Base-by-base conservation (phyloP, 2,888 invertebrate species). In the Holacanthella duospinosa region DNA sequence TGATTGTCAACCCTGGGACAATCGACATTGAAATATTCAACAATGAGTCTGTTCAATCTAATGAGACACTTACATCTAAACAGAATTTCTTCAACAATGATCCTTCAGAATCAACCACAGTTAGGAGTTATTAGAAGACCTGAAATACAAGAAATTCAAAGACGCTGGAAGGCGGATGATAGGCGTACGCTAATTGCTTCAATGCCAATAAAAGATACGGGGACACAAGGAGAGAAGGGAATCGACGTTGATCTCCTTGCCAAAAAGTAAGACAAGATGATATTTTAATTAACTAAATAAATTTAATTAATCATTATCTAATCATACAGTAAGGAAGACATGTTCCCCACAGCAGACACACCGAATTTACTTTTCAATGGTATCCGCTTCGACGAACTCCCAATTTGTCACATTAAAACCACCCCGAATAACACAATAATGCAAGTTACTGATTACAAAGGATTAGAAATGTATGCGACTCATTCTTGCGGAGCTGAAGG, bases 391-490 rank as follows among this genome's bases (percentile, higher is more conserved):
- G 84, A 85, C 75, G 85, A 92, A 57, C 75, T 95, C 59, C 93
- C 93, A 0, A 82, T 95, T 63, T 83, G 88, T 72, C 86, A 92
- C 77, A 85, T 96, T 56, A 82, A 86, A 74, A 87, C 89, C 0
- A 85, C 87, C 12, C 83, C 83, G 65, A 96, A 96, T 79, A 96
- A 96, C 77, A 94, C 95, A 12, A 86, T 93, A 63, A 81, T 95
- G 64, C 81, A 82, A 12, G 76, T 93, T 44, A 85, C 88, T 1
- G 86, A 92, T 77, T 75, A 79, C 64, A 82, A 82, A 76, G 91
- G 91, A 77, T 77, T 73, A 59, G 54, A 59, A 9, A 16, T 26
- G 9, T 21, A 29, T 2, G 62, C 59, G 57, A 69, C 63, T 25
- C 79, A 86, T 44, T 87, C 89, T 0, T 88, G 91, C 79, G 94